phyloP scores from a whole-genome alignment of 2,113 vertebrate genomes.

The Gymnorhina tibicen region DNA sequence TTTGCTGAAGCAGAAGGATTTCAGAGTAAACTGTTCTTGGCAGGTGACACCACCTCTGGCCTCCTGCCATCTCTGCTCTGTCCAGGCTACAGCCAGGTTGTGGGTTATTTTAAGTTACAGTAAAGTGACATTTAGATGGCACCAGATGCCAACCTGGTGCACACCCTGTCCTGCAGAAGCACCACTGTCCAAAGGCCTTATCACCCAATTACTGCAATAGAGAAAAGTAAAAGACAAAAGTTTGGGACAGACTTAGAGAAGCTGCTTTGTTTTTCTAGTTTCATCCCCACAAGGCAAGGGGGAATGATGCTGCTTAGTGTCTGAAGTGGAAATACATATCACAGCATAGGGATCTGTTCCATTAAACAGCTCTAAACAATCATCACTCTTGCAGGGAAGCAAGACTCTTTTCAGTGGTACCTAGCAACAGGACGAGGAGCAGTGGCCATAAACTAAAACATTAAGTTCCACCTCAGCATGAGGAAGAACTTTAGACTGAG shows the following conservation, averaged over 20 bases:
- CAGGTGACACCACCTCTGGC: not conserved
- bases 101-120: not conserved
- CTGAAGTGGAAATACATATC: accelerated
- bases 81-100: not conserved
- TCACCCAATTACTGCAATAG: not conserved
- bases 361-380: not conserved
- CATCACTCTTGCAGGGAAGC: not conserved
- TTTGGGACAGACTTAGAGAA: not conserved
- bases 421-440: not conserved
- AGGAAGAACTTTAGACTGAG: not conserved
- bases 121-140: not conserved
- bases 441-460: not conserved
- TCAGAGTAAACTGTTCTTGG: not conserved
- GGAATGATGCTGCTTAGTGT: not conserved
- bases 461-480: not conserved
- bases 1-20: not conserved
- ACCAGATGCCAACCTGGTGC: not conserved
- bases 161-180: not conserved
- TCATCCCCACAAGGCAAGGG: not conserved
- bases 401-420: not conserved
- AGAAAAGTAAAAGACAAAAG: not conserved
- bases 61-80: not conserved
- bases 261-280: not conserved
- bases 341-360: accelerated
- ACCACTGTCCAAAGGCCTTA: not conserved